Base-by-base conservation (phyloP, 2,797 vertebrate species). In the Epinephelus malabaricus region DNA sequence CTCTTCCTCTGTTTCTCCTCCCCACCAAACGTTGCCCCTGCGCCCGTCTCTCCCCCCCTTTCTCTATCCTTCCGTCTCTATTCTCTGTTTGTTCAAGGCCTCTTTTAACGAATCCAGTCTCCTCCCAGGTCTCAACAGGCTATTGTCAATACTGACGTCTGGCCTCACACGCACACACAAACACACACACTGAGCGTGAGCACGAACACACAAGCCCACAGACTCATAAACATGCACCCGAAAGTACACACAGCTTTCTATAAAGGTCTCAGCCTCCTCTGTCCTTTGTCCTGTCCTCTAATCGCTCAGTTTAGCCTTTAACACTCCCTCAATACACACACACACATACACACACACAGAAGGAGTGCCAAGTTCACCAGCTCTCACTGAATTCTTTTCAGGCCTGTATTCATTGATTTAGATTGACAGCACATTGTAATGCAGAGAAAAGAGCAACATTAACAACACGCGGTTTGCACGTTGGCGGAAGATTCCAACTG, bases 21-120 rank as follows among this genome's bases (percentile, higher is more conserved):
- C 3, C 60, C 60, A 18, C 76, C 38, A 75, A 67, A 73, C 9
- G 2, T 55, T 50, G 5, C 68, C 53, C 51, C 49, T 75, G 56
- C 51, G 64, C 56, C 13, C 71, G 45, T 62, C 70, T 54, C 23
- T 58, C 45, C 38, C 30, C 59, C 47, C 53, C 38, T 49, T 1
- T 55, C 15, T 67, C 68, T 34, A 66, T 73, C 78, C 69, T 69
- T 79, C 73, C 30, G 6, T 82, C 76, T 84, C 79, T 75, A 82
- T 91, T 85, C 83, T 85, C 73, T 91, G 84, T 92, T 90, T 93
- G 88, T 88, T 91, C 88, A 91, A 92, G 91, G 88, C 87, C 92
- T 82, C 78, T 83, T 89, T 87, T 88, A 88, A 88, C 69, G 65
- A 87, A 86, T 84, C 69, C 83, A 64, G 88, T 82, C 89, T 86